Evolutionary conservation across 1,140 invertebrate species (phyloP).

Genomic region (Drosophila bocki): DNA sequence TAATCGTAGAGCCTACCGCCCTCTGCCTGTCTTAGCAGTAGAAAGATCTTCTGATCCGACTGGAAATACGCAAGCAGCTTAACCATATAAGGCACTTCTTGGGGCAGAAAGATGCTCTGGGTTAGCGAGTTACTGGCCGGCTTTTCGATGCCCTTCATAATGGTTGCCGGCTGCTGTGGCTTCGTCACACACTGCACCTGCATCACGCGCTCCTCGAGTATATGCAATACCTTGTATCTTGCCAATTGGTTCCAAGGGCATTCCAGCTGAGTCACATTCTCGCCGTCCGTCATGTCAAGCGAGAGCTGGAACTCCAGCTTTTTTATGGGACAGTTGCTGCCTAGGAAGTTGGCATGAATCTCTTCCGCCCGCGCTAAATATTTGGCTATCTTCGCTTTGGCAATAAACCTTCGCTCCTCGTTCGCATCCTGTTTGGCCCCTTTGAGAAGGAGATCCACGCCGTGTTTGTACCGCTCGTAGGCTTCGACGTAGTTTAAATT

Average conservation of each 20-base stretch:
- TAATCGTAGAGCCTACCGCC: constrained; percentile 85
- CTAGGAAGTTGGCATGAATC: constrained; percentile 78
- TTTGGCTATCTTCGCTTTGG: constrained; percentile 82
- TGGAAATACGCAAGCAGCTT: constrained; percentile 85
- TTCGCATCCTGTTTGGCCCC: constrained; percentile 82
- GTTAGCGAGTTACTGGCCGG: constrained; percentile 81
- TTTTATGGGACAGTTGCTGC: constrained; percentile 24
- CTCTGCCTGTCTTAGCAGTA: constrained; percentile 85
- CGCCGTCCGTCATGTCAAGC: constrained; percentile 61
- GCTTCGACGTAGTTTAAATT: constrained; percentile 85
- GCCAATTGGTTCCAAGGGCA: constrained; percentile 85
- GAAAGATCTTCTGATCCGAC: constrained; percentile 86
- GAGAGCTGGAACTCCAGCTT: constrained; percentile 76
- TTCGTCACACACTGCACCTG: constrained; percentile 85
- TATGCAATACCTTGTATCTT: constrained; percentile 86
- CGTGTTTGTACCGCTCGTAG: constrained; percentile 85
- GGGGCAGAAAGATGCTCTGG: constrained; percentile 85
- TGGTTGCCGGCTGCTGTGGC: constrained; percentile 81
- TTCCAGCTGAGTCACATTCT: constrained; percentile 59
- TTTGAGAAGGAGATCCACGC: constrained; percentile 85
- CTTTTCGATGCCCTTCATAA: constrained; percentile 86
- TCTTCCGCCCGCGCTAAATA: constrained; percentile 85
- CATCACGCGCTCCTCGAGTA: constrained; percentile 85
- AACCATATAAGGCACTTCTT: constrained; percentile 86
- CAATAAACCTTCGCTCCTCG: constrained; percentile 79